Percentiles rank a stretch among this genome's conserved stretches.
Evolutionary conservation across 2,113 vertebrate species (phyloP).

Genomic region (Lathamus discolor): DNA sequence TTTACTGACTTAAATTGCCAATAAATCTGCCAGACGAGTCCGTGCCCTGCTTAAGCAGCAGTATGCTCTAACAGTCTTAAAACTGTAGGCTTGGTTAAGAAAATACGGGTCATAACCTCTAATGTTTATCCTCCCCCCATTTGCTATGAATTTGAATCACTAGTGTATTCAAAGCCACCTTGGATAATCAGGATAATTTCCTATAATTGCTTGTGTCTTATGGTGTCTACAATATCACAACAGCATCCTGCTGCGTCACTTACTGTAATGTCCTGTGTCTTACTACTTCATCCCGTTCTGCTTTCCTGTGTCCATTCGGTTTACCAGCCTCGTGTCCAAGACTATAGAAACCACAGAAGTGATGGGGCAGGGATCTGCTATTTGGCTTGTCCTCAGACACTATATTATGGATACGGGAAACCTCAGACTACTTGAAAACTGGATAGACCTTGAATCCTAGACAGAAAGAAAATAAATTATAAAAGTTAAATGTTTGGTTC

Average conservation of each 20-base stretch:
- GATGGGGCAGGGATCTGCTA: background rate
- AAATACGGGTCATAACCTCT: background rate
- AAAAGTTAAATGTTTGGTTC: background rate
- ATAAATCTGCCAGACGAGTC: background rate
- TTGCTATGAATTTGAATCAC: background rate
- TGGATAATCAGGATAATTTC: background rate
- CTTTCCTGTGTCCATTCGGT: background rate
- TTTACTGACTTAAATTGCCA: background rate
- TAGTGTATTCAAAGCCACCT: background rate
- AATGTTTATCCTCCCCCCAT: background rate
- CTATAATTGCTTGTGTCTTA: background rate
- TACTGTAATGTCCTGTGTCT: background rate
- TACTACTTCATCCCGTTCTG: background rate
- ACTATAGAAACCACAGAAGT: background rate
- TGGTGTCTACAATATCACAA: background rate
- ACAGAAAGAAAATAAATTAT: background rate
- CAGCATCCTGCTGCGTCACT: background rate
- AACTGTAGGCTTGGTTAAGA: background rate
- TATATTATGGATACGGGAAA: background rate
- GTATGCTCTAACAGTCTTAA: background rate
- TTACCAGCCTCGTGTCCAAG: background rate
- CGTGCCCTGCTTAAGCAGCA: background rate
- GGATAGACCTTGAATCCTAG: background rate
- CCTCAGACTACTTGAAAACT: background rate
- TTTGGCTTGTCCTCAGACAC: background rate